Conservation (phyloP, 1,140 invertebrate genomes). For the Saccostrea cuccullata region DNA sequence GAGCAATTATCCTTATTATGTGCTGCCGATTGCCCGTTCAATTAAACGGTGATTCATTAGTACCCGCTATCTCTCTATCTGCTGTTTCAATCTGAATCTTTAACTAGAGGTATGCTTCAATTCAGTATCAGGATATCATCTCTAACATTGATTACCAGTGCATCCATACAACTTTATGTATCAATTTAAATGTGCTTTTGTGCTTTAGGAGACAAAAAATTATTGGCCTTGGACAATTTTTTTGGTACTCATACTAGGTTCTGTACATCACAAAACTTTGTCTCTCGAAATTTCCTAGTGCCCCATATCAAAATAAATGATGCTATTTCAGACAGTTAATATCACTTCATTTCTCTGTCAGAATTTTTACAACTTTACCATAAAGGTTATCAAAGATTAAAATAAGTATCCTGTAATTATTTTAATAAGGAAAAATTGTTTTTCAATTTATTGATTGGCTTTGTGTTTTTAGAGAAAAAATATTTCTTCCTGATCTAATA, state of each 20-base stretch:
- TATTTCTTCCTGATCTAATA: conserved; percentile 9
- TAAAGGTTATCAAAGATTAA: neutral
- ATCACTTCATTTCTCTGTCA: neutral
- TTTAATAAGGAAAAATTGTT: neutral
- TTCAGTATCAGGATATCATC: conserved; percentile 30
- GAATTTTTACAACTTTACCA: neutral
- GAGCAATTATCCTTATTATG: conserved; percentile 27
- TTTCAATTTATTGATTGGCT: conserved; percentile 18
- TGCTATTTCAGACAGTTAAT: neutral
- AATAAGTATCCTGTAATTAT: neutral
- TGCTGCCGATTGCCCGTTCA: conserved; percentile 31
- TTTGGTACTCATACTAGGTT: neutral
- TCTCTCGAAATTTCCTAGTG: neutral
- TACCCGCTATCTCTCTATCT: conserved; percentile 22
- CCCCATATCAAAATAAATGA: neutral
- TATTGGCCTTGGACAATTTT: neutral
- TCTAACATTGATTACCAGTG: conserved; percentile 18
- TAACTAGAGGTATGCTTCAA: conserved; percentile 25
- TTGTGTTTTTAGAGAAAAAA: neutral
- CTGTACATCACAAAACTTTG: neutral
- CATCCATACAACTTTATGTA: conserved; percentile 21
- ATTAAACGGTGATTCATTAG: conserved; percentile 34
- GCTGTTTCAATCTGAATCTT: conserved; percentile 14
- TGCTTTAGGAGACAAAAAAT: neutral
- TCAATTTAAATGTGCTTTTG: conserved; percentile 36